These are phyloP conservation scores for Talpa occidentalis DNA, from an alignment of 2,113 vertebrate species.

Conservation along the genomic window DNA sequence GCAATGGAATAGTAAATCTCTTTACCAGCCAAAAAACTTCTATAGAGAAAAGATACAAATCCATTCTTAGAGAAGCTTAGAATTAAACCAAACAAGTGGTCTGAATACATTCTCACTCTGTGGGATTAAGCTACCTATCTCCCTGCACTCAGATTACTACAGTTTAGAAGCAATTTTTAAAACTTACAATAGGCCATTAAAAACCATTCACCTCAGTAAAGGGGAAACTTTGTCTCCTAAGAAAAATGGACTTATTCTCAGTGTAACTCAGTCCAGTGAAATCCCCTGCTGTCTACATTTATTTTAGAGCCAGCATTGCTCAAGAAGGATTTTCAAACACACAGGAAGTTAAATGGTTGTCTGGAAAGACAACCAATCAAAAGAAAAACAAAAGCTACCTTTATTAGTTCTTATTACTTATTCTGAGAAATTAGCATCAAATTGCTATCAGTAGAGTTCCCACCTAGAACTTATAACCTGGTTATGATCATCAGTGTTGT, in stretches of 20 bases:
- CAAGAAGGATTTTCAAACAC: slow-evolving; percentile 49
- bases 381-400: not conserved
- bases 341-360: slow-evolving; percentile 37
- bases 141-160: slow-evolving; percentile 64
- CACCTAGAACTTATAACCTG: not conserved
- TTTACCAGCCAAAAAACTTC: not conserved
- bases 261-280: slow-evolving; percentile 57
- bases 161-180: slow-evolving; percentile 24
- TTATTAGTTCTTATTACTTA: slow-evolving; percentile 12
- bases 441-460: not conserved
- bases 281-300: slow-evolving; percentile 41
- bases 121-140: slow-evolving; percentile 47
- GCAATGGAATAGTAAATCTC: not conserved
- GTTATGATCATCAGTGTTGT: not conserved
- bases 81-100: slow-evolving; percentile 40
- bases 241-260: slow-evolving; percentile 64
- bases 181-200: slow-evolving; percentile 55
- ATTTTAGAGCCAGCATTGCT: slow-evolving; percentile 10
- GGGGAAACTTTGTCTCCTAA: slow-evolving; percentile 63
- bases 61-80: slow-evolving; percentile 46
- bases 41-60: not conserved
- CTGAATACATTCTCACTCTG: not conserved
- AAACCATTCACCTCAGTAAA: slow-evolving; percentile 58
- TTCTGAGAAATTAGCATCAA: not conserved
- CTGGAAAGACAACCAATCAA: not conserved